Percentiles rank a stretch among this genome's conserved stretches.
Conservation (phyloP, 1,140 invertebrate species). For the Drosophila pruinosa region DNA sequence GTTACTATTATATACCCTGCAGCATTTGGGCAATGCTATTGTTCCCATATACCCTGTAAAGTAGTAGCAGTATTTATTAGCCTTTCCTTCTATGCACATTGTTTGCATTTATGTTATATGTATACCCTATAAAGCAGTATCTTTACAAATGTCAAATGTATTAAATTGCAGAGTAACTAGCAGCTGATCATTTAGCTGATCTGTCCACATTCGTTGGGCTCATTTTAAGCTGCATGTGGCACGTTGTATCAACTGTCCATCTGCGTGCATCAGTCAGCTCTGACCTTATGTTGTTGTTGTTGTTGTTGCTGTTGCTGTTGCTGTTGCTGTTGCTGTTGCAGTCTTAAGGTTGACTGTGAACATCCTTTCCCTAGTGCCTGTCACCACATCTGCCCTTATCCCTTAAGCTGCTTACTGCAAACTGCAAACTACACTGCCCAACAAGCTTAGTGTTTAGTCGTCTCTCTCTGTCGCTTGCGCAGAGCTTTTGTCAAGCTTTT, state of each 20-base stretch:
- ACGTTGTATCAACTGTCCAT: slow-evolving; percentile 18
- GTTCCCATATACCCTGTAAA: neutral
- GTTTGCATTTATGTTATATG: too few species aligned
- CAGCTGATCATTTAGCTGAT: neutral
- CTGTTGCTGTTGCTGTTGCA: slow-evolving; percentile 12
- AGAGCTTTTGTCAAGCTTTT: slow-evolving; percentile 19
- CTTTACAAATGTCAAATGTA: neutral
- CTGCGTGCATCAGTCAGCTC: slow-evolving; percentile 21
- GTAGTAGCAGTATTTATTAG: too few species aligned
- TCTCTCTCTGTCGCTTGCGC: neutral
- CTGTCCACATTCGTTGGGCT: neutral
- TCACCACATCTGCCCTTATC: slow-evolving; percentile 27
- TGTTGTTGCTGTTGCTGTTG: neutral
- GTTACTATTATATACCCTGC: too few species aligned
- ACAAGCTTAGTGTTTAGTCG: slow-evolving; percentile 5
- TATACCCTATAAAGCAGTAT: neutral
- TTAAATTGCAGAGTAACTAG: neutral
- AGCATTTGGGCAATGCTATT: neutral
- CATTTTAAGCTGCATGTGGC: slow-evolving; percentile 1
- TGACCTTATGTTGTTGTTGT: slow-evolving; percentile 26
- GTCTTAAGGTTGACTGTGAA: slow-evolving; percentile 23
- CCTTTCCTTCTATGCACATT: too few species aligned
- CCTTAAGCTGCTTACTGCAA: slow-evolving; percentile 31
- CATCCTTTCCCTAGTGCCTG: slow-evolving; percentile 33
- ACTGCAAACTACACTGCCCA: slow-evolving; percentile 31